Conservation (phyloP, 2,113 vertebrate species). For the Bubo scandiacus region DNA sequence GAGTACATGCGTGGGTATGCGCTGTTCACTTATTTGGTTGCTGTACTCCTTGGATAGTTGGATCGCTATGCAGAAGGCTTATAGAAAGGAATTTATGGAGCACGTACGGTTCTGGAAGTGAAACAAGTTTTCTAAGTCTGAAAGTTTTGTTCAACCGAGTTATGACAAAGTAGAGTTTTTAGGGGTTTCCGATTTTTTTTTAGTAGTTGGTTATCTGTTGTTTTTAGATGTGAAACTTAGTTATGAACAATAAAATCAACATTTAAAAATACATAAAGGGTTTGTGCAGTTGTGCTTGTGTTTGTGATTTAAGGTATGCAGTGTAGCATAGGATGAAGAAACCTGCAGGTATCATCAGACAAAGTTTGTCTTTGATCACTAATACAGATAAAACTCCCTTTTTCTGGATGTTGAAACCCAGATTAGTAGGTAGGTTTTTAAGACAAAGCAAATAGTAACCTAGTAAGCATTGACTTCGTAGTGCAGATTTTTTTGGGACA, state of each 20-base stretch:
- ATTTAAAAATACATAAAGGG: neutral
- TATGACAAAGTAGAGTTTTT: neutral
- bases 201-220: neutral
- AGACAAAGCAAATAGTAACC: neutral
- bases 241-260: neutral
- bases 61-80: neutral
- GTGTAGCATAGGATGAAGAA: neutral
- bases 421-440: neutral
- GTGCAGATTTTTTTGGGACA: neutral
- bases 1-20: neutral
- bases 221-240: neutral
- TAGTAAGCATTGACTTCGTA: neutral
- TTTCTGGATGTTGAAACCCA: conserved; percentile 8
- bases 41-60: neutral
- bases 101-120: neutral
- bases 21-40: neutral
- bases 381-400: conserved; percentile 12
- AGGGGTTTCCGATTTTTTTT: neutral
- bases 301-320: neutral
- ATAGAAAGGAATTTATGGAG: neutral
- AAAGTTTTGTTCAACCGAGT: neutral
- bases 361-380: neutral
- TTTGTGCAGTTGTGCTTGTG: neutral
- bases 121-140: neutral
- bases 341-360: neutral